phyloP scores from a whole-genome alignment of 2,888 invertebrate genomes.

The Chrysotoxum bicinctum region DNA sequence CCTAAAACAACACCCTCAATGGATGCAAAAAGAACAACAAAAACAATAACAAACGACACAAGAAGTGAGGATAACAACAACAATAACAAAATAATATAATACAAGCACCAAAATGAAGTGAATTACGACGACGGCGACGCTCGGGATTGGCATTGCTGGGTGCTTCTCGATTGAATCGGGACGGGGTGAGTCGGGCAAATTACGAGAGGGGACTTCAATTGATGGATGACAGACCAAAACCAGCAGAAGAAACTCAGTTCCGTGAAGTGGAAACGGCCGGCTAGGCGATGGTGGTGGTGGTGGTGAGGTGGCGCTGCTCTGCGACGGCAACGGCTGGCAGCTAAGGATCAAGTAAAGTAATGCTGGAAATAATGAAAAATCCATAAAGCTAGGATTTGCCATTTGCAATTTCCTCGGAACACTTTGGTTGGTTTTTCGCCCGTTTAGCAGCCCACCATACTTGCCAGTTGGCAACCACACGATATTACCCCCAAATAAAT shows the following conservation, averaged over 20 bases:
- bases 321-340: not conserved
- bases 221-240: slow-evolving; percentile 40
- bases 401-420: slow-evolving; percentile 18
- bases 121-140: slow-evolving; percentile 65
- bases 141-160: slow-evolving; percentile 48
- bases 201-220: slow-evolving; percentile 33
- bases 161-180: slow-evolving; percentile 35
- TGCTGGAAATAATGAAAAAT: slow-evolving; percentile 70
- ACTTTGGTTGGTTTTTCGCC: not conserved
- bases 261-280: slow-evolving; percentile 1
- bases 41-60: slow-evolving; percentile 40
- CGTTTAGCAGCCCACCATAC: not conserved
- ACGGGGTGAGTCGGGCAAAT: not conserved
- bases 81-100: slow-evolving; percentile 25
- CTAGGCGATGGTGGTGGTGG: not conserved
- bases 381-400: slow-evolving; percentile 66
- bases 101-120: slow-evolving; percentile 62
- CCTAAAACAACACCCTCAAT: slow-evolving; percentile 7
- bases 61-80: slow-evolving; percentile 17
- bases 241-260: slow-evolving; percentile 6
- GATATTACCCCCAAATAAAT: slow-evolving; percentile 57
- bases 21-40: slow-evolving; percentile 49
- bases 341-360: slow-evolving; percentile 64
- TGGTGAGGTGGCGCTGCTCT: not conserved
- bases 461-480: slow-evolving; percentile 45